Conservation (phyloP, 2,888 invertebrate genomes). For the Pedicia rivosa region DNA sequence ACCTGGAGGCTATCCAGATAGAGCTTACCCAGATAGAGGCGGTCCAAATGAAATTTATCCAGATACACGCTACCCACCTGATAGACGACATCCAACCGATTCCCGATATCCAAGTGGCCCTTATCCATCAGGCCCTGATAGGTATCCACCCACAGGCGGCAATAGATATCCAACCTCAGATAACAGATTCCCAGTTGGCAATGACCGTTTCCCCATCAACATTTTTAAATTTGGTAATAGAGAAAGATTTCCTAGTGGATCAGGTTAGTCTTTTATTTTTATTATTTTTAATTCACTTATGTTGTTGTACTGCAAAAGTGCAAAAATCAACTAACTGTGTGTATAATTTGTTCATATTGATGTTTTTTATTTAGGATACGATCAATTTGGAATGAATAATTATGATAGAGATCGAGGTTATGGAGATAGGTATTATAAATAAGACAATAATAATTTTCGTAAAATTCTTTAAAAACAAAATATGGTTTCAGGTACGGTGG, state of each 20-base stretch:
- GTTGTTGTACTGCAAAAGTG: too few species aligned
- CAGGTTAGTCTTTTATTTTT: slow-evolving; percentile 31
- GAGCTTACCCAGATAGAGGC: slow-evolving; percentile 10
- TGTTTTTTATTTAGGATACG: slow-evolving; percentile 19
- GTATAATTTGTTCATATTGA: neutral
- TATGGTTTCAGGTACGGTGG: too few species aligned
- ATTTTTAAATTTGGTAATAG: slow-evolving; percentile 36
- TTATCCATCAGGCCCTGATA: slow-evolving; percentile 29
- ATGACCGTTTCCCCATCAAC: slow-evolving; percentile 31
- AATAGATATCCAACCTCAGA: slow-evolving; percentile 35
- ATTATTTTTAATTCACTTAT: too few species aligned
- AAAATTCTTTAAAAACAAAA: too few species aligned
- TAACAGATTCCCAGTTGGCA: slow-evolving; percentile 38
- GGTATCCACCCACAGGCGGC: slow-evolving; percentile 30
- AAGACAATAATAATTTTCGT: neutral
- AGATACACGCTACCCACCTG: slow-evolving; percentile 8
- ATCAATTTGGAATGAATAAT: slow-evolving; percentile 16
- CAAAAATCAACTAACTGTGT: too few species aligned
- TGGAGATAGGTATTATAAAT: slow-evolving; percentile 3
- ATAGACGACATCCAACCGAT: slow-evolving; percentile 9
- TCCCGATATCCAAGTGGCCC: slow-evolving; percentile 17
- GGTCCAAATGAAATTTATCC: slow-evolving; percentile 9
- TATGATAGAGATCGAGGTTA: slow-evolving; percentile 3
- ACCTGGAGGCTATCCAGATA: slow-evolving; percentile 18
- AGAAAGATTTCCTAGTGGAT: slow-evolving; percentile 31